A percentile compares a stretch with the other conserved stretches of the same genome.
phyloP scores from a whole-genome alignment of 2,797 vertebrate genomes.

The Danio tinwini region DNA sequence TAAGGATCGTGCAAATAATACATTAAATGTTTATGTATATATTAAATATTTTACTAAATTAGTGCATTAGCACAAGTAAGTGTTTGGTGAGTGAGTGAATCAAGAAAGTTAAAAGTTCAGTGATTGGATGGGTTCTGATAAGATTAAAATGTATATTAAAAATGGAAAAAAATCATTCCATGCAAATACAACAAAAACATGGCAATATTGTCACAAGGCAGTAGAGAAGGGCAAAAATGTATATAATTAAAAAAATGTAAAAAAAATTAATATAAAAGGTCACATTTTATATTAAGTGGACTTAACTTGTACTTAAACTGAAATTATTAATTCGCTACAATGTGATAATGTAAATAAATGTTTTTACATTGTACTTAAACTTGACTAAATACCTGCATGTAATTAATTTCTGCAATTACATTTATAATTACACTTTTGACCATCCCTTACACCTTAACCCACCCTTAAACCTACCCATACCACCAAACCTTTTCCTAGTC shows the following conservation, averaged over 20 bases:
- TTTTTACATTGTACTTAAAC: too few species aligned
- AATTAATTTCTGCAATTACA: too few species aligned
- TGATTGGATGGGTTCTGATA: not conserved
- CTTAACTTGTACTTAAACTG: too few species aligned
- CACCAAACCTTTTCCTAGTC: too few species aligned
- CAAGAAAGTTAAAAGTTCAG: not conserved
- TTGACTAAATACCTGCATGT: too few species aligned
- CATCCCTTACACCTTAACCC: too few species aligned
- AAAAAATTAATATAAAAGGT: not conserved
- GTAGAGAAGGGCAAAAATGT: not conserved
- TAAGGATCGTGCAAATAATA: not conserved
- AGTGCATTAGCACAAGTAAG: not conserved
- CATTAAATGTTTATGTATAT: not conserved
- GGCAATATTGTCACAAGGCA: not conserved
- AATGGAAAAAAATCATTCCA: not conserved
- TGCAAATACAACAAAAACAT: not conserved
- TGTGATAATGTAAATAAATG: too few species aligned
- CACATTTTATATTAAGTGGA: too few species aligned
- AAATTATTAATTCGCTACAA: not conserved
- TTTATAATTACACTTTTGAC: too few species aligned
- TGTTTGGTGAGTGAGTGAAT: not conserved
- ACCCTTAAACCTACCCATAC: too few species aligned
- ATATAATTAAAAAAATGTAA: not conserved
- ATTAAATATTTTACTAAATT: not conserved
- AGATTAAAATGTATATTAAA: not conserved